Conservation (phyloP, 2,113 vertebrate species). For the Sminthopsis crassicaudata region DNA sequence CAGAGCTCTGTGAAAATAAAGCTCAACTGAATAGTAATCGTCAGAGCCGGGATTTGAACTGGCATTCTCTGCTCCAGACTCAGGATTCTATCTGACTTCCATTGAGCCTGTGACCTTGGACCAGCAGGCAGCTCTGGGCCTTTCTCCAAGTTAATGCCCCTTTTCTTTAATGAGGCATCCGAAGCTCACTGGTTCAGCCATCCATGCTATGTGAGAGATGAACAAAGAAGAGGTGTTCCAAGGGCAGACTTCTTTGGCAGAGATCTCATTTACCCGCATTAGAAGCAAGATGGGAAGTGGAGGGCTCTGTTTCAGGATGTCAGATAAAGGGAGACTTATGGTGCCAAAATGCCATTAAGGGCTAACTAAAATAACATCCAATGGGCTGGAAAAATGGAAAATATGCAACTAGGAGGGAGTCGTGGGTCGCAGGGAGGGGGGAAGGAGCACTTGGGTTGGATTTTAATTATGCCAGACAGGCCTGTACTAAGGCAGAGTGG, state of each 20-base stretch:
- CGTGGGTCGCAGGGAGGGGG: not conserved
- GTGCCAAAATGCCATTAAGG: not conserved
- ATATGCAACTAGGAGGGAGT: not conserved
- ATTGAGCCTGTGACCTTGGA: not conserved
- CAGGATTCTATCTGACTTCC: not conserved
- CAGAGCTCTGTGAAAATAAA: not conserved
- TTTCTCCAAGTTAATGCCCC: not conserved
- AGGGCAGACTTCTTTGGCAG: not conserved
- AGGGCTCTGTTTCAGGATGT: not conserved
- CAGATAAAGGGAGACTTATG: not conserved
- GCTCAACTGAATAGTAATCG: not conserved
- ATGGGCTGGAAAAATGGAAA: not conserved
- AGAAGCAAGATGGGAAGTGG: not conserved
- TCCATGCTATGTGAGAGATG: not conserved
- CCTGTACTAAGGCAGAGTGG: not conserved
- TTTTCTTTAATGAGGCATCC: not conserved
- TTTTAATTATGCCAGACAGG: not conserved
- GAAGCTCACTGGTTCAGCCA: not conserved
- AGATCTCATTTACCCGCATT: not conserved
- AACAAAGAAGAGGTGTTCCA: not conserved
- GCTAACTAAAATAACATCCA: not conserved
- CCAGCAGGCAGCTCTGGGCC: not conserved
- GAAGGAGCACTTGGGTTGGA: not conserved
- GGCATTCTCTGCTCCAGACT: not conserved
- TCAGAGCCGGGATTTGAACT: not conserved